These are phyloP conservation scores for Phoeniculus purpureus DNA, from an alignment of 2,797 vertebrate species.

Conservation along the genomic window DNA sequence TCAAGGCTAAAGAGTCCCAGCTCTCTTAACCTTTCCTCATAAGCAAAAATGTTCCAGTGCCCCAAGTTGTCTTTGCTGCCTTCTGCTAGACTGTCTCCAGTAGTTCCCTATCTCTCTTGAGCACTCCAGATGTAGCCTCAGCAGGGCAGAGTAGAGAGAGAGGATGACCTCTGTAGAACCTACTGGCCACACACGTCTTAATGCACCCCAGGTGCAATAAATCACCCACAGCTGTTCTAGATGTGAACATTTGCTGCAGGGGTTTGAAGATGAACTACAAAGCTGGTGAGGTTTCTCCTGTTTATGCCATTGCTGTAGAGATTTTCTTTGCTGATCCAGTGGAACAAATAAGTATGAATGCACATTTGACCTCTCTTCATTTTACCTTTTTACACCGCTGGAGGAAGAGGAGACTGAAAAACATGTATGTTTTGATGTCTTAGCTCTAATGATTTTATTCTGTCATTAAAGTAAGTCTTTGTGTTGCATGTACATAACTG, in stretches of 20 bases:
- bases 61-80: no score
- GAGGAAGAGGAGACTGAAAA: background rate
- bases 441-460: background rate
- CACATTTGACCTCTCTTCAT: background rate
- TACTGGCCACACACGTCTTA: no score
- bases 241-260: background rate
- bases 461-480: background rate
- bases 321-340: background rate
- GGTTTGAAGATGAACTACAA: background rate
- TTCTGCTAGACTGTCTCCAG: no score
- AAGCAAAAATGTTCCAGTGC: no score
- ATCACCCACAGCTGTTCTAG: background rate
- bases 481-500: background rate
- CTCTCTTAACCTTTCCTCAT: no score
- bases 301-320: constrained; percentile 2
- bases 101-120: no score
- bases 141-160: no score
- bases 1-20: no score
- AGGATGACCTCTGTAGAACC: no score
- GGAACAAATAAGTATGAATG: background rate
- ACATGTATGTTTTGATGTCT: background rate
- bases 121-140: no score
- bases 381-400: background rate
- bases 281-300: background rate
- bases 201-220: no score